These are phyloP conservation scores for Monochamus saltuarius DNA, from an alignment of 1,140 invertebrate species.

Conservation along the genomic window DNA sequence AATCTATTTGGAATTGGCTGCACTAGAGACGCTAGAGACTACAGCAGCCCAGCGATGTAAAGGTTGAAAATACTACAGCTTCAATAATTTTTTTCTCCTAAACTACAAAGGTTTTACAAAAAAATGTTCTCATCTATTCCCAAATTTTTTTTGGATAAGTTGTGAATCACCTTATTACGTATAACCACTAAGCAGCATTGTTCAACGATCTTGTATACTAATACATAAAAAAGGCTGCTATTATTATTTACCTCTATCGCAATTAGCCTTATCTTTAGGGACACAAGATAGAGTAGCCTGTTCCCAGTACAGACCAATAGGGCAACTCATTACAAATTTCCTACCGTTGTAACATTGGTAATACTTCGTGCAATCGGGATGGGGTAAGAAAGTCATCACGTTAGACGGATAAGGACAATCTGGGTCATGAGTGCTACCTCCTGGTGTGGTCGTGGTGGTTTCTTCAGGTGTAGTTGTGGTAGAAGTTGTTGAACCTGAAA, in stretches of 20 bases:
- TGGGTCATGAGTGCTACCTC: background rate
- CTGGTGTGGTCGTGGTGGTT: background rate
- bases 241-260: constrained; percentile 1
- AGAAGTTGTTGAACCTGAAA: background rate
- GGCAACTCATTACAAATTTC: constrained; percentile 19
- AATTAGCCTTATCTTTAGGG: constrained; percentile 15
- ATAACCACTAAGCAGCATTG: too few relatives aligned
- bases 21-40: too few relatives aligned
- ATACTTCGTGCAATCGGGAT: constrained; percentile 29
- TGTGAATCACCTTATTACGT: too few relatives aligned
- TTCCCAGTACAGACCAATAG: constrained; percentile 28
- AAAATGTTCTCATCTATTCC: too few relatives aligned
- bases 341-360: constrained; percentile 27
- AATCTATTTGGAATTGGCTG: too few relatives aligned
- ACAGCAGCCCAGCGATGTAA: too few relatives aligned
- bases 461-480: background rate
- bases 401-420: constrained; percentile 15
- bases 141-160: too few relatives aligned
- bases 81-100: too few relatives aligned
- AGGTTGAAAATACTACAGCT: too few relatives aligned
- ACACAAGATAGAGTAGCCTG: constrained; percentile 18
- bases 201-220: too few relatives aligned
- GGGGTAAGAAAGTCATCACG: constrained; percentile 2
- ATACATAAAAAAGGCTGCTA: too few relatives aligned
- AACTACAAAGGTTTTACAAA: too few relatives aligned